Evolutionary conservation across 2,888 invertebrate species (phyloP).

Genomic region (Chaetogeoica ovagalla): DNA sequence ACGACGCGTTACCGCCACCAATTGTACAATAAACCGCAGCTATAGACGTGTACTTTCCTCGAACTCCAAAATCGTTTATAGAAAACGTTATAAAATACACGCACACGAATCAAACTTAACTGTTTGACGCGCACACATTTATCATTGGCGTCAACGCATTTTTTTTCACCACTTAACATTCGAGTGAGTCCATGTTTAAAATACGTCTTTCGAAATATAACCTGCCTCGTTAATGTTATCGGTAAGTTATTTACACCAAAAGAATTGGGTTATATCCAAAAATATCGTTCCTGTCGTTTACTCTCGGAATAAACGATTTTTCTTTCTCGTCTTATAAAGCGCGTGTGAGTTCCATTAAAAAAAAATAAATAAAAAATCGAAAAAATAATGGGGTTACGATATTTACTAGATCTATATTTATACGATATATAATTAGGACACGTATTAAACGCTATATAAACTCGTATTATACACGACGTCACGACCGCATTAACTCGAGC

Average conservation of each 20-base stretch:
- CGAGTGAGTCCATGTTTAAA: not conserved
- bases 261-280: slow-evolving; percentile 26
- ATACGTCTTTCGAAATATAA: not conserved
- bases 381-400: not conserved
- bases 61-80: not conserved
- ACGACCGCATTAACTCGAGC: slow-evolving; percentile 10
- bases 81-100: not conserved
- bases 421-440: slow-evolving; percentile 46
- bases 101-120: not conserved
- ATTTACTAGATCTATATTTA: slow-evolving; percentile 39
- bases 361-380: not conserved
- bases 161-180: too few relatives aligned
- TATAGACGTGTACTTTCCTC: too few relatives aligned
- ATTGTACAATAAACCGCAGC: not conserved
- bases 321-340: not conserved
- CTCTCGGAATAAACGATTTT: not conserved
- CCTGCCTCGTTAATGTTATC: not conserved
- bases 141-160: not conserved
- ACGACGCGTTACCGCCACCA: too few relatives aligned
- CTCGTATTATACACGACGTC: not conserved
- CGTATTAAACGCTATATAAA: not conserved
- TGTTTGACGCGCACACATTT: not conserved
- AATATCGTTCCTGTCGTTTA: not conserved
- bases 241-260: not conserved
- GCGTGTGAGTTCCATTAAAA: slow-evolving; percentile 16